Base-by-base conservation (phyloP, 2,888 invertebrate species). In the Drepanosiphum platanoidis region DNA sequence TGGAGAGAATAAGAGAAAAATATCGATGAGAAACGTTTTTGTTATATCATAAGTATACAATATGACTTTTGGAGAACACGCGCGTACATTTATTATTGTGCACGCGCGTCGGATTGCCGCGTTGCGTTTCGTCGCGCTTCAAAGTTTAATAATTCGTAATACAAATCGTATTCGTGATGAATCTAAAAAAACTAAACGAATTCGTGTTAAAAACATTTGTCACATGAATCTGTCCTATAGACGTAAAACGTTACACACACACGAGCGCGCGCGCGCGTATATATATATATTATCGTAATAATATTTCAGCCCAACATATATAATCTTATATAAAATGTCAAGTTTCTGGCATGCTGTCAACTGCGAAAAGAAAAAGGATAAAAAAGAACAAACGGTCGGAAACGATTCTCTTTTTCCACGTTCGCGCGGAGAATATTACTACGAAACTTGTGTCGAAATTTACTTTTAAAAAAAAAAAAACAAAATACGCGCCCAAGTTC, bases 261-360 rank as follows among this genome's bases (percentile, higher is more conserved):
- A n/a, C n/a, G n/a, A n/a, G n/a, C n/a, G n/a, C n/a, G n/a, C n/a
- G n/a, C n/a, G n/a, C 22, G n/a, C 61, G 9, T 61, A 22, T 61
- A 9, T 27, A 61, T 61, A 9, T 61, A 61, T 64, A 27, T 13
- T 9, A 27, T 64, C 4, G 11, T 61, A 58, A n/a, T 61, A 61
- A 77, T 64, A 77, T 61, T 61, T 77, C 18, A 77, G 58, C 8
- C 27, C 36, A 36, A 18, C n/a, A 68, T n/a, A n/a, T n/a, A n/a
- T 68, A 52, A 68, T 46, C 27, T 32, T 46, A 58, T 46, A 58
- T 58, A 81, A 70, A 70, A 70, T 58, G 52, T 71, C 80, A 39
- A 71, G 36, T 30, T 80, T 58, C 22, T 81, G 52, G 70, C 80
- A 58, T 22, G 8, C 52, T 22, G 22, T 58, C 70, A 70, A 70